Evolutionary conservation across 2,797 vertebrate species (phyloP).

Genomic region (Chaunax sp.): DNA sequence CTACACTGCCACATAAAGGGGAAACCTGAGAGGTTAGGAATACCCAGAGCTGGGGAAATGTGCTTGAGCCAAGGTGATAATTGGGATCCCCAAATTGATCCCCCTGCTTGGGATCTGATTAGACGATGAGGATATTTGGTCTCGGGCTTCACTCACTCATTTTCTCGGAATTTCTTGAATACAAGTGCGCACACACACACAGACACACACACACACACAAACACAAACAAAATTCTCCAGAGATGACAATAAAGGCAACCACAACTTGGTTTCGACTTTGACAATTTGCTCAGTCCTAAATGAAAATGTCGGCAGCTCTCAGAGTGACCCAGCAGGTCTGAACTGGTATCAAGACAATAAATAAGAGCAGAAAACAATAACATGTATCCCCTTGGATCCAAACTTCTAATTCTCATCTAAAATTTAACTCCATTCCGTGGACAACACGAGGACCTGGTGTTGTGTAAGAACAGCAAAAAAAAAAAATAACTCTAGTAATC

Average conservation of each 20-base stretch:
- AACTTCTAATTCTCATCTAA: neutral
- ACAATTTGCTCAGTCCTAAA: conserved; percentile 53
- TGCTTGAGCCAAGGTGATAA: conserved; percentile 71
- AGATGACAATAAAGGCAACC: conserved; percentile 36
- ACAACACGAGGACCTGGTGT: neutral
- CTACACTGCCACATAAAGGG: conserved; percentile 47
- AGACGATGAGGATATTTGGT: conserved; percentile 54
- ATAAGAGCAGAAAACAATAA: neutral
- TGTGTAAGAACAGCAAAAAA: conserved; percentile 1
- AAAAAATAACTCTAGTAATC: conserved; percentile 2
- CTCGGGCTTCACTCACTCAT: conserved; percentile 27
- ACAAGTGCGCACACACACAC: neutral
- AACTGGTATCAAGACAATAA: conserved; percentile 7
- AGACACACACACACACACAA: no score
- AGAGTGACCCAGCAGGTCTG: neutral
- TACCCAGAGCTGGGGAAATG: conserved; percentile 59
- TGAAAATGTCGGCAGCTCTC: conserved; percentile 42
- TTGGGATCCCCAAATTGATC: conserved; percentile 57
- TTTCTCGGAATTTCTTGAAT: conserved; percentile 4
- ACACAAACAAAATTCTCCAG: neutral
- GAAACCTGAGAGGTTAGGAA: conserved; percentile 49
- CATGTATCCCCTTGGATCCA: neutral
- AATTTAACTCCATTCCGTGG: conserved; percentile 5
- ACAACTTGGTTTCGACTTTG: conserved; percentile 36
- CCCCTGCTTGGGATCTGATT: conserved; percentile 53